A percentile compares a stretch with the other conserved stretches of the same genome.
Conservation (phyloP, 2,113 vertebrate species). For the Gopherus evgoodei region DNA sequence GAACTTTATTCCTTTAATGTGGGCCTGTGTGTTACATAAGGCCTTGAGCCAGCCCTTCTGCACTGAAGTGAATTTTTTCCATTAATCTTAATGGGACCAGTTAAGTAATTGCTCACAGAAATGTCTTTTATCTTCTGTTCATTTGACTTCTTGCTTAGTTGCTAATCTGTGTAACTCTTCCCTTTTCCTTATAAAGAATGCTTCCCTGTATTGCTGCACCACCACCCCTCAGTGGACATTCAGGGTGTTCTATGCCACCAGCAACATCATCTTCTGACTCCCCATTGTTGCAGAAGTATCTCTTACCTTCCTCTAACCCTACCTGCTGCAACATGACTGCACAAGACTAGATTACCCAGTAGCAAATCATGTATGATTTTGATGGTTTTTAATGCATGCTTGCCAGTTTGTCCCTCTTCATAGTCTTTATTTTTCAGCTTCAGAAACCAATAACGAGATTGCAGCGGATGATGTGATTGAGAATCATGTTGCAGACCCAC, state of each 20-base stretch:
- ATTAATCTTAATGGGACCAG: neutral
- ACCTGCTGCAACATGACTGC: neutral
- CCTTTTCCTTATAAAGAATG: neutral
- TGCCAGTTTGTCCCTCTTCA: neutral
- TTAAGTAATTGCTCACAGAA: neutral
- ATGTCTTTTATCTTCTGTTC: neutral
- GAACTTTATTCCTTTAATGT: neutral
- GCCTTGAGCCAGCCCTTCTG: neutral
- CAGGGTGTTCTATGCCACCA: neutral
- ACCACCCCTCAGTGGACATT: neutral
- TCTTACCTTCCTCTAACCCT: neutral
- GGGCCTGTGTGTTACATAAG: neutral
- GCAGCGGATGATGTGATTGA: slow-evolving; percentile 79
- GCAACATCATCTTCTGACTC: neutral
- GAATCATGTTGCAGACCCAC: slow-evolving; percentile 88
- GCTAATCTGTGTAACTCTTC: neutral
- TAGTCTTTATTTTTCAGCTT: slow-evolving; percentile 64
- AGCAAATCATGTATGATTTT: neutral
- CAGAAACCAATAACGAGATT: slow-evolving; percentile 76
- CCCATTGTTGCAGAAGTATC: neutral
- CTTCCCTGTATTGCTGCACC: neutral
- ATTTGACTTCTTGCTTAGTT: neutral
- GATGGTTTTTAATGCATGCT: neutral
- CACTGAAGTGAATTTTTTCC: neutral
- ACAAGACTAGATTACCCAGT: neutral